These are phyloP conservation scores for Andricus curvator DNA, from an alignment of 2,888 invertebrate genomes.

Conservation along the genomic window DNA sequence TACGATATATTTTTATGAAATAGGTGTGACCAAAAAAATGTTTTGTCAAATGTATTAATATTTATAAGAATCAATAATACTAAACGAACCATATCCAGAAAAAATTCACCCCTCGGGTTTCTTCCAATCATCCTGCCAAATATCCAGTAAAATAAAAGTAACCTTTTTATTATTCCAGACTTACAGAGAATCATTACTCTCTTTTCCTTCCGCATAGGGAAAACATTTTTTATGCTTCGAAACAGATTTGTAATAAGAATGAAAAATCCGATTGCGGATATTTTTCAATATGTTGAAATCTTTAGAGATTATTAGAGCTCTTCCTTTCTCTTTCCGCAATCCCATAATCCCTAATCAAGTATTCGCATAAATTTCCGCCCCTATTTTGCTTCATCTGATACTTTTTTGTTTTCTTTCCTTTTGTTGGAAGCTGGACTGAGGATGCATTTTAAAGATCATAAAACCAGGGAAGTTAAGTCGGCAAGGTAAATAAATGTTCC, in stretches of 20 bases:
- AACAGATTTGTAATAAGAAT: not conserved
- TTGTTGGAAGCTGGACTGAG: not conserved
- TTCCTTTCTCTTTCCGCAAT: not conserved
- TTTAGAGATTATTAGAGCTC: not conserved
- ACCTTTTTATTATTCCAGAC: not conserved
- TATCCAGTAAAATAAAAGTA: not conserved
- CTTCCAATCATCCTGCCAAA: not conserved
- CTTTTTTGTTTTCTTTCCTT: not conserved
- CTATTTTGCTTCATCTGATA: not conserved
- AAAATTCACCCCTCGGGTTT: not conserved
- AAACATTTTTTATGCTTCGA: too few relatives aligned
- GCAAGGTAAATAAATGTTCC: not conserved
- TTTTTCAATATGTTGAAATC: not conserved
- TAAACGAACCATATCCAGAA: not conserved
- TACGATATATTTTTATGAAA: too few relatives aligned
- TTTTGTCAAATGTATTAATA: too few relatives aligned
- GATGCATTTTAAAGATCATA: conserved; percentile 1
- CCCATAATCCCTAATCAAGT: not conserved
- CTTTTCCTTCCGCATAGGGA: not conserved
- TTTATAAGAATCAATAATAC: not conserved
- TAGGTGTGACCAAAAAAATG: too few relatives aligned
- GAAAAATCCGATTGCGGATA: not conserved
- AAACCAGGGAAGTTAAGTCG: not conserved
- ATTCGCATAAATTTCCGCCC: not conserved
- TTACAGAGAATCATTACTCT: not conserved